A percentile compares a stretch with the other conserved stretches of the same genome.
Conservation (phyloP, 1,140 invertebrate genomes). For the Lepidurus arcticus region DNA sequence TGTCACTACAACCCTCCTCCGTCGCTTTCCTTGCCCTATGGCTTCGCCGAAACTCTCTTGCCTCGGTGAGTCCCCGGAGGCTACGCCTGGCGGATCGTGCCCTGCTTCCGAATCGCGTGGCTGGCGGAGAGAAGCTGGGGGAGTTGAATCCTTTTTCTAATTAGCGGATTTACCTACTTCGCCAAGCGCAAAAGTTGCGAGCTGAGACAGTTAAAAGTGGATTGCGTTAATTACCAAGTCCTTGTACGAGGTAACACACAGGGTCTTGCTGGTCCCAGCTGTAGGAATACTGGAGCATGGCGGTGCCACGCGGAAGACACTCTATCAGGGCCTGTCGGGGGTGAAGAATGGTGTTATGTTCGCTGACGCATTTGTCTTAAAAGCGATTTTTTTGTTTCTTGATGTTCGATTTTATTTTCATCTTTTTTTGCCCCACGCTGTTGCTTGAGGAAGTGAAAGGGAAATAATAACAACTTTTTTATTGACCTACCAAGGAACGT, state of each 20-base stretch:
- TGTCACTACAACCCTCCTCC: conserved; percentile 7
- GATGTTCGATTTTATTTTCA: too few relatives aligned
- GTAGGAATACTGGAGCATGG: too few relatives aligned
- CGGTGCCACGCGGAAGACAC: too few relatives aligned
- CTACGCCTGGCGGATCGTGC: conserved; percentile 2
- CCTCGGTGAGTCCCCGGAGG: not conserved
- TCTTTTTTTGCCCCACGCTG: too few relatives aligned
- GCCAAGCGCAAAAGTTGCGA: not conserved
- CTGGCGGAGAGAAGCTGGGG: not conserved
- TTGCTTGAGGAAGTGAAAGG: not conserved
- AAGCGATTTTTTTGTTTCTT: too few relatives aligned
- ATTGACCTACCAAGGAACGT: not conserved
- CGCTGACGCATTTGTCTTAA: too few relatives aligned
- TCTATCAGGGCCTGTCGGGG: too few relatives aligned
- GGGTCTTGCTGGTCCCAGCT: too few relatives aligned
- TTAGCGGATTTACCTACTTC: not conserved
- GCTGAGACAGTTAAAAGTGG: not conserved
- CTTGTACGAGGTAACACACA: too few relatives aligned
- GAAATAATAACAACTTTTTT: not conserved
- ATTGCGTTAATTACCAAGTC: not conserved
- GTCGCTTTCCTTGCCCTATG: not conserved
- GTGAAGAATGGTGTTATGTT: too few relatives aligned
- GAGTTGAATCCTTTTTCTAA: not conserved
- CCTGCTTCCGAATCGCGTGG: not conserved
- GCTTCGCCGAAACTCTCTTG: conserved; percentile 2